Base-by-base conservation (phyloP, 1,140 invertebrate genomes). In the Eciton burchellii region DNA sequence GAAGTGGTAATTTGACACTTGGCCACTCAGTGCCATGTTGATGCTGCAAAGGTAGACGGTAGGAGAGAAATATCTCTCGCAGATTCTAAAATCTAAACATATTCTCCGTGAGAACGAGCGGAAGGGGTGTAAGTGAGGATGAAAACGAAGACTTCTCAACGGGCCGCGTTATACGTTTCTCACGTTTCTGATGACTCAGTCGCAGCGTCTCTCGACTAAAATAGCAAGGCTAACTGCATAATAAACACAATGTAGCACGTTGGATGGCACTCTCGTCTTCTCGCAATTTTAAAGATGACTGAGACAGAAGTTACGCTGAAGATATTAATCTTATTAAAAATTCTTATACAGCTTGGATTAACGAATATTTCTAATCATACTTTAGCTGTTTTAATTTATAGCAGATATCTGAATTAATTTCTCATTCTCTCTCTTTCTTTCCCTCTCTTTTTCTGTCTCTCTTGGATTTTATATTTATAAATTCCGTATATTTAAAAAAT, bases 31-130 rank as follows among this genome's bases (percentile, higher is more conserved):
- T 41, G 57, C 71, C 59, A 62, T 59, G 74, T 81, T 85, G 81
- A 83, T 62, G 87, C 86, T 88, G 73, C 76, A 52, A 57, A 56
- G 29, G 63, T 76, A 82, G 52, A 71, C 62, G 84, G 82, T 83
- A 72, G 71, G 81, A 79, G 72, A 73, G 86, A 86, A 81, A 82
- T 59, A 24, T 66, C 52, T 77, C 74, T 56, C 84, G 87, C 87
- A 60, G 88, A 91, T 92, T 91, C 90, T 89, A 84, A 86, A 90
- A 91, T 92, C 91, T 92, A 92, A 92, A 92, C 91, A 92, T 92
- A 92, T 86, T 72, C 70, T 29, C 29, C 8, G 35, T 35, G 72
- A 77, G 73, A 77, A 54, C 56, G 72, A 57, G 72, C 43, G 49
- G 26, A 47, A 49, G 49, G n/a, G 62, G 56, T n/a, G 56, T 26